Base-by-base conservation (phyloP, 2,797 vertebrate species). In the Pempheris klunzingeri region DNA sequence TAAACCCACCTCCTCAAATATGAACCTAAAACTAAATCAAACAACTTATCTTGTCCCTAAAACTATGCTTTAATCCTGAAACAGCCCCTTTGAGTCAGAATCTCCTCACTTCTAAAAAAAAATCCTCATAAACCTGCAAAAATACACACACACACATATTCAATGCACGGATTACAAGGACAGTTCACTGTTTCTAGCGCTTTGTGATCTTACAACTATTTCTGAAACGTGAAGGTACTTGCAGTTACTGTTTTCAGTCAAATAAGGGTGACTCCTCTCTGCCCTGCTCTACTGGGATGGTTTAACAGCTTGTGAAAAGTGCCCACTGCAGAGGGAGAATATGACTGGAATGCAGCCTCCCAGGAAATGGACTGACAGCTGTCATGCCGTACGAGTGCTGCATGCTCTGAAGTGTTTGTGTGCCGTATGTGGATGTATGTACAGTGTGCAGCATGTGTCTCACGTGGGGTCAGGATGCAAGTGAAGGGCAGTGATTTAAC, bases 361-460 rank as follows among this genome's bases (percentile, higher is more conserved):
- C 73, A 83, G 87, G 86, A 90, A 87, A 46, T 46, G 63, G 32
- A 67, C 62, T 57, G 84, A 82, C 87, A 83, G 80, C 82, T 86
- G 87, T 74, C 81, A 74, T 0, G 32, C 52, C 49, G 57, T 22
- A 28, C 70, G 50, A 47, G 64, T 34, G 66, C 59, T 49, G 55
- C 68, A 59, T 17, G 7, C 53, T 46, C 9, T 30, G 22, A 20
- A 26, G 47, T 24, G 26, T 59, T 36, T 77, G 38, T 46, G 50
- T 30, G 24, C 50, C 43, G 63, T 14, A 8, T 50, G 59, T 49
- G 18, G n/a, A 62, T 36, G 52, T 22, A 7, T 4, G 24, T 36
- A 18, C 10, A 59, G 64, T 36, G 15, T 14, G 11, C n/a, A n/a
- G n/a, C n/a, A n/a, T 59, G 53, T 59, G 57, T 60, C 74, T 57